phyloP scores from a whole-genome alignment of 2,113 vertebrate species.

The Zingel zingel region DNA sequence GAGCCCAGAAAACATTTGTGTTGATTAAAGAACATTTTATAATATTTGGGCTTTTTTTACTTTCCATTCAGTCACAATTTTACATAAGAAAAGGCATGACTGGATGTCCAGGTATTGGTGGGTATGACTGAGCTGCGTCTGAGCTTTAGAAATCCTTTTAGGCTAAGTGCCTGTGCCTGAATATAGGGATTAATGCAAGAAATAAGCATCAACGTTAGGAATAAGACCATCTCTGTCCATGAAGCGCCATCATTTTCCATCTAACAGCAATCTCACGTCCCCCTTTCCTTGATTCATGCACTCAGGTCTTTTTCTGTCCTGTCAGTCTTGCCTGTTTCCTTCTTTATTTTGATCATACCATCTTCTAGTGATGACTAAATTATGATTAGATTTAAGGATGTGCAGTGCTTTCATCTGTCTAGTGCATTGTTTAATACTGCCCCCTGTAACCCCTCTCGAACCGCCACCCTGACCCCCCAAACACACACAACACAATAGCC shows the following conservation, averaged over 20 bases:
- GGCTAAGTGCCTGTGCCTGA: constrained; percentile 41
- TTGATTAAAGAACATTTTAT: neutral
- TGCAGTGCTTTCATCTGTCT: constrained; percentile 91
- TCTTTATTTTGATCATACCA: constrained; percentile 85
- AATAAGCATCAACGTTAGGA: constrained; percentile 65
- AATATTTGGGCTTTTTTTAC: neutral
- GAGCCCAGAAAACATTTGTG: neutral
- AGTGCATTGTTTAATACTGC: constrained; percentile 84
- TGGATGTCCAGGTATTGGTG: constrained; percentile 11
- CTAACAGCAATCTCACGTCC: constrained; percentile 53
- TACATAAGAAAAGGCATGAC: constrained; percentile 1
- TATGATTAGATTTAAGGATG: constrained; percentile 92
- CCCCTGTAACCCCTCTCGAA: constrained; percentile 79
- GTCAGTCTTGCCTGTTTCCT: constrained; percentile 76
- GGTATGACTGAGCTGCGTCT: neutral
- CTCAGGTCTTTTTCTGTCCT: constrained; percentile 54
- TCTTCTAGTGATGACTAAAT: constrained; percentile 92
- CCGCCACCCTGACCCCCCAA: constrained; percentile 61
- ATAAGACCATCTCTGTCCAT: constrained; percentile 62
- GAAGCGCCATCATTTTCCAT: constrained; percentile 59
- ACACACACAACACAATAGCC: constrained; percentile 85
- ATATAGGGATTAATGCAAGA: constrained; percentile 58
- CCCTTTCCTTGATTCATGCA: constrained; percentile 51
- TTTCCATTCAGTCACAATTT: constrained; percentile 11
- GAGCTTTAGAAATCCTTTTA: constrained; percentile 60